Conservation (phyloP, 2,888 invertebrate species). For the Eugnorisma glareosa region DNA sequence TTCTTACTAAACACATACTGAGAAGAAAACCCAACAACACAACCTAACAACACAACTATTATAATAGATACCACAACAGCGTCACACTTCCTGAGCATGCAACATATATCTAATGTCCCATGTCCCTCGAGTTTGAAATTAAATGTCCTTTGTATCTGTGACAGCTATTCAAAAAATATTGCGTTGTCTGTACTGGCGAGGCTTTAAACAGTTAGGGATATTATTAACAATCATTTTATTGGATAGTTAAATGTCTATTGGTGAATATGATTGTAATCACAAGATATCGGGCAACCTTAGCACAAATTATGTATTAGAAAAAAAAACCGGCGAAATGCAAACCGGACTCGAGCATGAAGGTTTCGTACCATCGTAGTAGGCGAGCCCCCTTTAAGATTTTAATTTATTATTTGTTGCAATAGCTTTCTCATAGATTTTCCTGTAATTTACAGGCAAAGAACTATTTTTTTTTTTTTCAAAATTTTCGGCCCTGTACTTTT, state of each 20-base stretch:
- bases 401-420: too few species aligned
- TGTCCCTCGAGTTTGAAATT: constrained; percentile 44
- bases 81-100: constrained; percentile 56
- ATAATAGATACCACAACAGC: constrained; percentile 18
- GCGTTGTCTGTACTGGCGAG: not conserved
- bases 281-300: not conserved
- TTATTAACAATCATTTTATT: constrained; percentile 14
- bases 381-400: too few species aligned
- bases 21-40: not conserved
- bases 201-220: not conserved
- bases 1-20: not conserved
- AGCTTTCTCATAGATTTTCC: too few species aligned
- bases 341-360: too few species aligned
- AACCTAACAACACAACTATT: constrained; percentile 7
- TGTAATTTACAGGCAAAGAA: too few species aligned
- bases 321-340: too few species aligned
- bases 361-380: too few species aligned
- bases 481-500: too few species aligned
- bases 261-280: not conserved
- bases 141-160: constrained; percentile 25
- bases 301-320: not conserved
- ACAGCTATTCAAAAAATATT: constrained; percentile 49
- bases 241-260: not conserved
- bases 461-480: too few species aligned
- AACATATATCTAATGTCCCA: constrained; percentile 35